phyloP scores from a whole-genome alignment of 2,888 invertebrate genomes.

The Reticulitermes lucifugus region DNA sequence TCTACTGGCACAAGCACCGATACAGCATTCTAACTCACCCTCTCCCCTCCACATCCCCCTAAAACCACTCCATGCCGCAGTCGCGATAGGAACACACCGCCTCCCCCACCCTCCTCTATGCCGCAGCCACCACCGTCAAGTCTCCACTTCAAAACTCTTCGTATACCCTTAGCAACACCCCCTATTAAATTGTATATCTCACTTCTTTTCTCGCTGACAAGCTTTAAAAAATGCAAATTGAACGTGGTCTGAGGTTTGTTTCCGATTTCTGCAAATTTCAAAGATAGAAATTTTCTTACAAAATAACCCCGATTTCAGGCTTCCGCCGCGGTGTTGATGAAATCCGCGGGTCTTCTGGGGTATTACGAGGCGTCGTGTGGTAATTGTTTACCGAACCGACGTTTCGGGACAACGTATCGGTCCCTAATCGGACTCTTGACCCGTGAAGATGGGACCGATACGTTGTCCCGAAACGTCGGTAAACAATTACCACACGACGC shows the following conservation, averaged over 20 bases:
- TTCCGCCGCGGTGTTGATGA: too few species aligned
- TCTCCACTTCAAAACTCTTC: conserved; percentile 40
- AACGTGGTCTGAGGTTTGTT: not conserved
- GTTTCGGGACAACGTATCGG: too few species aligned
- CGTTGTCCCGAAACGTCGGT: too few species aligned
- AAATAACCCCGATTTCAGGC: too few species aligned
- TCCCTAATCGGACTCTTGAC: too few species aligned
- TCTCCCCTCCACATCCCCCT: conserved; percentile 21
- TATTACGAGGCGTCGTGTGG: too few species aligned
- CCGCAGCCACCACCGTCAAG: conserved; percentile 26
- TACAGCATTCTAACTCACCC: not conserved
- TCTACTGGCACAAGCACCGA: not conserved
- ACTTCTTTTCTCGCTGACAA: not conserved
- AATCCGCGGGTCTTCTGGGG: too few species aligned
- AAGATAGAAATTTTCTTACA: too few species aligned
- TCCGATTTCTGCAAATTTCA: too few species aligned
- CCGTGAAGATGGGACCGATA: too few species aligned
- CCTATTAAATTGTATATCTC: not conserved
- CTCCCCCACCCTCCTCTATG: not conserved
- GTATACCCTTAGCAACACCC: conserved; percentile 22
- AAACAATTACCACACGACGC: too few species aligned
- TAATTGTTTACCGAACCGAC: too few species aligned
- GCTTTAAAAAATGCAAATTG: not conserved
- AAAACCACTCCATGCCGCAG: conserved; percentile 28
- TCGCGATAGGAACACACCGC: conserved; percentile 19